Percentiles rank a stretch among this genome's conserved stretches.
Conservation (phyloP, 1,140 invertebrate genomes). For the Drosophila baimaii region DNA sequence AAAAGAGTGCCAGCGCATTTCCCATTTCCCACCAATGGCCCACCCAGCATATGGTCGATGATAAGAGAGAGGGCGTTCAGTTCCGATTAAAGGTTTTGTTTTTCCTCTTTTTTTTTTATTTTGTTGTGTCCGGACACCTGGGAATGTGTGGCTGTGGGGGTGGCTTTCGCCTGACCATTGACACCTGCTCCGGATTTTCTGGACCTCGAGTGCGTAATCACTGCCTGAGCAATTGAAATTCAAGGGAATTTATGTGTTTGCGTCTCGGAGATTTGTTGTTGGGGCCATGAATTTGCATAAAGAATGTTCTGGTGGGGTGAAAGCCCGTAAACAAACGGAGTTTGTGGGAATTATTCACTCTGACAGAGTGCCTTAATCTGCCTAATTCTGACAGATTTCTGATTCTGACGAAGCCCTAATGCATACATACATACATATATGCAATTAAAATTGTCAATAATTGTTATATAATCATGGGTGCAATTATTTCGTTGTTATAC, state of each 20-base stretch:
- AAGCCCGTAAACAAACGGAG: constrained; percentile 8
- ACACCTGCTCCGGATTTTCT: constrained; percentile 49
- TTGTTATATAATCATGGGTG: neutral
- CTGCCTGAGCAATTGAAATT: constrained; percentile 68
- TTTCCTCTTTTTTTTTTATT: neutral
- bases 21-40: constrained; percentile 14
- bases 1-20: constrained; percentile 32
- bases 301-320: constrained; percentile 10
- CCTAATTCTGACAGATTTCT: constrained; percentile 3
- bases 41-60: constrained; percentile 50
- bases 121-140: constrained; percentile 10
- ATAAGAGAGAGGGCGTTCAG: constrained; percentile 59
- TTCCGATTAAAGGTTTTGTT: constrained; percentile 62
- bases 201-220: constrained; percentile 50
- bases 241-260: constrained; percentile 52
- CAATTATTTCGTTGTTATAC: neutral
- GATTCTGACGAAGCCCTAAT: neutral
- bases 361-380: neutral
- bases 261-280: constrained; percentile 12
- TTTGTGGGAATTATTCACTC: neutral
- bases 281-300: constrained; percentile 15
- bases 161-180: constrained; percentile 45
- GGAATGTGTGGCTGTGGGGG: constrained; percentile 23
- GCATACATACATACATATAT: neutral
- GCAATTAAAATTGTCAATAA: constrained; percentile 21